phyloP scores from a whole-genome alignment of 2,797 vertebrate genomes.

The Sebastes minor region DNA sequence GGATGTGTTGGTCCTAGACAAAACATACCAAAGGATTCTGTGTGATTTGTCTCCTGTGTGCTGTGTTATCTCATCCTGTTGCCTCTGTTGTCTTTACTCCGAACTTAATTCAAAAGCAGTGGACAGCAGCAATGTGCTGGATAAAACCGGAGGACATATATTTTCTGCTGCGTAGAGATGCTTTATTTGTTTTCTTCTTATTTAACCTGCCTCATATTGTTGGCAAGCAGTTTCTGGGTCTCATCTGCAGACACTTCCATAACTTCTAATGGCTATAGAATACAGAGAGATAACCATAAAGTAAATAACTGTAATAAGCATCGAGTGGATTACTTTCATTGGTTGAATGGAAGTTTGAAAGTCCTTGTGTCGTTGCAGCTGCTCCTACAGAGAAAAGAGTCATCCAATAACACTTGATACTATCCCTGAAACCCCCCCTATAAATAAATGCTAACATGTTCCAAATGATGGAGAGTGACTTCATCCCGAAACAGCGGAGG shows the following conservation, averaged over 20 bases:
- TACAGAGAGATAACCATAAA: neutral
- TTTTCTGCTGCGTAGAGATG: slow-evolving; percentile 19
- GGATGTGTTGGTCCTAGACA: slow-evolving; percentile 70
- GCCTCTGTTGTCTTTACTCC: slow-evolving; percentile 62
- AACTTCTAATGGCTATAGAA: neutral
- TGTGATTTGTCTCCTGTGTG: slow-evolving; percentile 61
- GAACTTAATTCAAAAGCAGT: slow-evolving; percentile 43
- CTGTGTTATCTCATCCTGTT: slow-evolving; percentile 69
- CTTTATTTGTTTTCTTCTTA: slow-evolving; percentile 29
- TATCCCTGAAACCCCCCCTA: neutral
- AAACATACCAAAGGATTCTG: slow-evolving; percentile 72
- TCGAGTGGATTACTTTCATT: neutral
- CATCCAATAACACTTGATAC: neutral
- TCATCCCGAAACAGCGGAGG: neutral
- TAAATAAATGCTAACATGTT: neutral
- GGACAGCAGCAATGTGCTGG: slow-evolving; percentile 28
- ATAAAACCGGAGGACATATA: neutral
- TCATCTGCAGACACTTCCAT: neutral
- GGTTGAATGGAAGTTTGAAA: neutral
- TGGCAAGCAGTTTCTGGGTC: neutral
- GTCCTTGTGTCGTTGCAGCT: neutral
- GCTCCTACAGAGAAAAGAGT: neutral
- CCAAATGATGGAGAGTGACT: neutral
- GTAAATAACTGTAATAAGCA: neutral
- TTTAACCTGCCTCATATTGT: neutral